Base-by-base conservation (phyloP, 1,140 invertebrate genomes). In the Rhagoletis pomonella region DNA sequence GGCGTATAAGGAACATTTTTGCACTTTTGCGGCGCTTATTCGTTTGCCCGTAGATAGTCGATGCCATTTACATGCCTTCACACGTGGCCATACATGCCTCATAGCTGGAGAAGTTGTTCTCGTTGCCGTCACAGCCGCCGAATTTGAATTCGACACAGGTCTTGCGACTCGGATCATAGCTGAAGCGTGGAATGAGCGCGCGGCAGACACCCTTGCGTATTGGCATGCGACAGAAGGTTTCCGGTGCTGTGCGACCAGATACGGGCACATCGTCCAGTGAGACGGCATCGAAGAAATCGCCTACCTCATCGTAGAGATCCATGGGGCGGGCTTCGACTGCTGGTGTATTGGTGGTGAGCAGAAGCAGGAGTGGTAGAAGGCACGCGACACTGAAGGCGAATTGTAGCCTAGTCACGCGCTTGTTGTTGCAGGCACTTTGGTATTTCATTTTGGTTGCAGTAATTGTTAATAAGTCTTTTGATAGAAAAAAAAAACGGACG, bases 121-220 rank as follows among this genome's bases (percentile, higher is more conserved):
- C 93, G 90, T 96, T 96, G 86, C 95, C 95, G 86, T 95, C 94
- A 89, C 96, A 96, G 85, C 96, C 96, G 5, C 96, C 95, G 88
- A 95, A 96, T 87, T 95, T 94, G 91, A 96, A 96, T 89, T 94
- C 91, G 59, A 94, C 90, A 89, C 96, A 96, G 87, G 93, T 92
- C 60, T 94, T 93, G 65, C 93, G 93, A 59, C 91, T 90, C 0
- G 94, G 90, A 92, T 96, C 95, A 89, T 93, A 93, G 67, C 91
- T 92, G 92, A 92, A 93, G 44, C 95, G 93, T 2, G 94, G 94
- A 69, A 96, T 94, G 3, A 94, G 89, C 3, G 95, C 95, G 12
- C 93, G 91, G 88, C 96, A 96, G 86, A 94, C 93, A 9, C 96
- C 96, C 47, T 93, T 93, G 10, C 92, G 90, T 44, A 93, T 92